These are phyloP conservation scores for Naja naja DNA, from an alignment of 2,113 vertebrate species.

Conservation along the genomic window DNA sequence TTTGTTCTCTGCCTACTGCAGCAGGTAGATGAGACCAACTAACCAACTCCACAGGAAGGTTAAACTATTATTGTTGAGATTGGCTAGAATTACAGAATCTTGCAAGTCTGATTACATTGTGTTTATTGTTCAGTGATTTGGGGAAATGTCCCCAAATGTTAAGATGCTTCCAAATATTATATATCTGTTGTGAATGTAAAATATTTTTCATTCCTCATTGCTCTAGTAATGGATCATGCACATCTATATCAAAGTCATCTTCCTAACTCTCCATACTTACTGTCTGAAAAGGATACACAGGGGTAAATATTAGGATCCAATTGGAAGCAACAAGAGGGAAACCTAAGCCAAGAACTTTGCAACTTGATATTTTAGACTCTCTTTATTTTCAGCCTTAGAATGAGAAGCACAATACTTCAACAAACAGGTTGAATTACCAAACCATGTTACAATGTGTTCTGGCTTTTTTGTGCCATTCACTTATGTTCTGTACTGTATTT, in stretches of 20 bases:
- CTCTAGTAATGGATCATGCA: neutral
- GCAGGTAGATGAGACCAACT: neutral
- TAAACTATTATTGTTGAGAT: neutral
- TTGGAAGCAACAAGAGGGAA: neutral
- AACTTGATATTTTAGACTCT: neutral
- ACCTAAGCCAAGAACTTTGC: neutral
- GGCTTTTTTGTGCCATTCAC: neutral
- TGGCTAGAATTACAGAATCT: neutral
- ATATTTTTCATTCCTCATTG: neutral
- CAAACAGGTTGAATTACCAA: neutral
- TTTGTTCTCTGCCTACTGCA: neutral
- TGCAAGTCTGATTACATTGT: neutral
- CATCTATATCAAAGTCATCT: neutral
- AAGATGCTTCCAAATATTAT: neutral
- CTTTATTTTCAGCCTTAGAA: neutral
- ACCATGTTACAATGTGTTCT: neutral
- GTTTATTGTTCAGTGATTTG: neutral
- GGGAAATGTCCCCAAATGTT: neutral
- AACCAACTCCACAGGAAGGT: neutral
- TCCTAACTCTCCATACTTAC: neutral
- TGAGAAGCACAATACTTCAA: neutral
- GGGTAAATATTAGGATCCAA: neutral
- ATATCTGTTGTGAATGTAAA: neutral
- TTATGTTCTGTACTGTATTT: neutral
- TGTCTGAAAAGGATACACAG: neutral